Conservation (phyloP, 2,797 vertebrate genomes). For the Argentina silus region DNA sequence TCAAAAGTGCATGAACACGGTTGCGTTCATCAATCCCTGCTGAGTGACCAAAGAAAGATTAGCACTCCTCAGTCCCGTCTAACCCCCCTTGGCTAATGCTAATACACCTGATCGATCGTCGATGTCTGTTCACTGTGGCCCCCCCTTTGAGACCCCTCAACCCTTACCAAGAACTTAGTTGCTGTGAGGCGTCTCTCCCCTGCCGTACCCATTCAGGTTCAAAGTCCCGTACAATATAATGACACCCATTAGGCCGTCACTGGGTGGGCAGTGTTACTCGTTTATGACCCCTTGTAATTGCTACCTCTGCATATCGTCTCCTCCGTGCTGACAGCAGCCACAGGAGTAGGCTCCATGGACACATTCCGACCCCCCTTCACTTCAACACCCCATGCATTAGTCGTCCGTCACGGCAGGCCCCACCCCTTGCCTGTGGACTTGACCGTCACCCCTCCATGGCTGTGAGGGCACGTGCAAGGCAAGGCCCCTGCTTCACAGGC, state of each 20-base stretch:
- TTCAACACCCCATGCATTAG: constrained; percentile 35
- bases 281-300: constrained; percentile 46
- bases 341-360: constrained; percentile 12
- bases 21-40: constrained; percentile 43
- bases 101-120: constrained; percentile 28
- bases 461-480: neutral
- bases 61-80: constrained; percentile 62
- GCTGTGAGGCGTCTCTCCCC: constrained; percentile 40
- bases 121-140: constrained; percentile 16
- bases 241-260: constrained; percentile 34
- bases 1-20: constrained; percentile 29
- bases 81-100: constrained; percentile 35
- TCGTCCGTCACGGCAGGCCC: constrained; percentile 42
- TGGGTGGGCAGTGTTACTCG: constrained; percentile 37
- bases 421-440: constrained; percentile 44
- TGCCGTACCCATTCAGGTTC: constrained; percentile 39
- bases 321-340: constrained; percentile 28
- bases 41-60: constrained; percentile 47
- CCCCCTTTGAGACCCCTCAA: constrained; percentile 28
- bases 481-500: neutral
- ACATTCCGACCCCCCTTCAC: constrained; percentile 47
- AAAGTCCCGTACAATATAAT: constrained; percentile 48
- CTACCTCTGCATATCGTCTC: constrained; percentile 36
- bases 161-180: constrained; percentile 6
- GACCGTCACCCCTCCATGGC: constrained; percentile 43